Evolutionary conservation across 2,113 vertebrate species (phyloP).

Genomic region (Nestor notabilis): DNA sequence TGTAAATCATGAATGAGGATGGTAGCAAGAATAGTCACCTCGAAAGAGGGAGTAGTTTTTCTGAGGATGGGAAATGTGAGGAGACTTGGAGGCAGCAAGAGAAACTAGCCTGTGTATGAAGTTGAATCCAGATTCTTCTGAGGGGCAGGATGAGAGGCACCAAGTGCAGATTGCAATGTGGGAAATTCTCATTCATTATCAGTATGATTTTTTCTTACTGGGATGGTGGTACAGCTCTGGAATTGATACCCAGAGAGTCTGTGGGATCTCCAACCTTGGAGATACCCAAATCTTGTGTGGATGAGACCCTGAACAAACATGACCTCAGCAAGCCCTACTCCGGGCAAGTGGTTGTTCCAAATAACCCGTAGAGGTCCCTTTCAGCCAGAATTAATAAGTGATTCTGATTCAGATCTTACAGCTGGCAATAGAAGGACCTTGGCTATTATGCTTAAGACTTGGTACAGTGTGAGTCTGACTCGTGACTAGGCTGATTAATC

Average conservation of each 20-base stretch:
- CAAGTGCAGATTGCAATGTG: not conserved
- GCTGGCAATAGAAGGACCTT: not conserved
- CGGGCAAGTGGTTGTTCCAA: not conserved
- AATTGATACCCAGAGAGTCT: not conserved
- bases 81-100: not conserved
- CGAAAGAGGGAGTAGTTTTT: not conserved
- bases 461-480: not conserved
- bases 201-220: not conserved
- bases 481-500: not conserved
- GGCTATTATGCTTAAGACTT: not conserved
- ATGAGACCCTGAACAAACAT: not conserved
- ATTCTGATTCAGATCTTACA: not conserved
- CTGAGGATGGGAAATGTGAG: not conserved
- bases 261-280: not conserved
- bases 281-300: not conserved
- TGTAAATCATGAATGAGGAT: not conserved
- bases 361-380: not conserved
- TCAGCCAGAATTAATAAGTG: not conserved
- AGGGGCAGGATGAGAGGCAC: not conserved
- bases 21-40: no score
- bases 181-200: not conserved
- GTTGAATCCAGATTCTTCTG: not conserved
- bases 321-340: not conserved
- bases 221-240: not conserved
- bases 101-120: fast-evolving